Evolutionary conservation across 2,888 invertebrate genomes (phyloP), one percentile per base, ranked within the genome.

Genomic region (Thera britannica): DNA sequence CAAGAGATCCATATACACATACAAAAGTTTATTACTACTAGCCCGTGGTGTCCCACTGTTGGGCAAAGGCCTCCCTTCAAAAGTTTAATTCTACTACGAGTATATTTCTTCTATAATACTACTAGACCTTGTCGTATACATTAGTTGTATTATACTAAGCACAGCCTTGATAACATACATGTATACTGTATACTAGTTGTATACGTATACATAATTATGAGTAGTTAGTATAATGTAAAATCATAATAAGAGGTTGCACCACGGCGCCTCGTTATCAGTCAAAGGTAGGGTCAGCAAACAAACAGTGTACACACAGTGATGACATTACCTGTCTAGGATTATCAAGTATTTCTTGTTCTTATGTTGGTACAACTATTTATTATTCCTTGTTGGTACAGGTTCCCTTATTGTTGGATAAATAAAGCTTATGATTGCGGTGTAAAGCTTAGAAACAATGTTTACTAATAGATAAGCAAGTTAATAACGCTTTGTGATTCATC

Each of bases 231-330:
- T 49, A 41, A 58, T 52, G 48, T 63, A 34, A 51, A 63, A 51
- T 36, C 57, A 58, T 58, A 57, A 57, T 57, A 4, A 34, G 35
- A 58, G 58, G 48, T 67, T 71, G 62, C 70, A 73, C 72, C 72
- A 75, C 72, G 85, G 86, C 86, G 84, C 86, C 82, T 9, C 41
- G 23, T 90, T 92, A 92, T 92, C 92, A 87, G 90, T 90, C 91
- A 90, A 87, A 89, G 87, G 88, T 89, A 89, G 84, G 87, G 85
- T 84, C 84, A 76, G 79, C 85, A 90, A 90, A 90, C 87, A 88
- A 60, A 65, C 73, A 62, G 72, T 64, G 52, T 61, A 61, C 68
- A 77, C 71, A 78, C 78, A 77, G 68, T 65, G 68, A 66, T 70
- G 71, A 72, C 67, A 64, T 68, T 68, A 75, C 69, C 38, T 49